Evolutionary conservation across 92 coral and sea anemone species (phyloP).

Genomic region (Umimayanthus kanabou): DNA sequence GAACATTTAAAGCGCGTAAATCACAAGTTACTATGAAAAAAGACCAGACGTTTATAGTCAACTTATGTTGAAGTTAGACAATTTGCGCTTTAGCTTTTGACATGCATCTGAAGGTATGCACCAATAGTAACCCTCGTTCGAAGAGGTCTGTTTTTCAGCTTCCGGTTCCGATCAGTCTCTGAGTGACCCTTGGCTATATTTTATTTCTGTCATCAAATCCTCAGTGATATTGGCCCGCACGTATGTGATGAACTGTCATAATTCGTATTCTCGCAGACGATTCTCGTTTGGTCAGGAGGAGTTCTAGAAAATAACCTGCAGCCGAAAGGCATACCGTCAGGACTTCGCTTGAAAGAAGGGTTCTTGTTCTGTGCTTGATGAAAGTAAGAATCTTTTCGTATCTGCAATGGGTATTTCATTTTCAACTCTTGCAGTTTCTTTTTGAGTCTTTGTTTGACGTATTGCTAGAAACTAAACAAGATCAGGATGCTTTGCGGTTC

Average conservation of each 20-base stretch:
- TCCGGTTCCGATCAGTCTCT: constrained; percentile 17
- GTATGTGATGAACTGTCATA: neutral
- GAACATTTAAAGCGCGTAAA: neutral
- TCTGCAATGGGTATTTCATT: neutral
- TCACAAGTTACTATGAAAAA: neutral
- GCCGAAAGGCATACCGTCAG: neutral
- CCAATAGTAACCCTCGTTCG: neutral
- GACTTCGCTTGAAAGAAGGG: neutral
- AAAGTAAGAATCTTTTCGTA: neutral
- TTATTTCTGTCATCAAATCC: constrained; percentile 32
- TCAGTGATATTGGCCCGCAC: neutral
- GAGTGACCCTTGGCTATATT: neutral
- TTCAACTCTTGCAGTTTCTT: neutral
- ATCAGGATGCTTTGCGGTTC: constrained; percentile 1
- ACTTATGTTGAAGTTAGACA: neutral
- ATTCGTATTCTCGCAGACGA: neutral
- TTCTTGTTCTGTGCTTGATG: neutral
- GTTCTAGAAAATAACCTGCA: neutral
- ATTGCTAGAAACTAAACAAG: neutral
- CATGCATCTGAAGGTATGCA: too few relatives aligned
- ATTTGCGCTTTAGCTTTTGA: neutral
- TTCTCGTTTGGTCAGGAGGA: neutral
- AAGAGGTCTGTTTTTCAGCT: neutral
- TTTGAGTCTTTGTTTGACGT: neutral
- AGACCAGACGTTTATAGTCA: neutral